Percentiles rank a stretch among this genome's conserved stretches.
These are phyloP conservation scores for Uloborus diversus DNA, from an alignment of 1,140 invertebrate genomes.

Conservation along the genomic window DNA sequence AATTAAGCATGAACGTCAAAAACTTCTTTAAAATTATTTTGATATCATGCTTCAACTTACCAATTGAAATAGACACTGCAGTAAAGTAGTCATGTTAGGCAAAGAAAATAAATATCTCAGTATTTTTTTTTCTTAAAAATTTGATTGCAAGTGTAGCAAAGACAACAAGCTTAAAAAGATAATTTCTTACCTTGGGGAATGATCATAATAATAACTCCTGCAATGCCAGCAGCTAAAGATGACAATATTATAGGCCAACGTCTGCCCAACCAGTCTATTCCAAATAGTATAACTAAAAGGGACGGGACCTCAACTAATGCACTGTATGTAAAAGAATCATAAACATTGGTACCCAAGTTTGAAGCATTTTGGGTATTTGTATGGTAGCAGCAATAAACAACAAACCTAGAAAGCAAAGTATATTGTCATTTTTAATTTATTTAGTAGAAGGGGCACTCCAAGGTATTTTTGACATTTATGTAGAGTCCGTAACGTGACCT, in stretches of 20 bases:
- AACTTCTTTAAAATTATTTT: no score
- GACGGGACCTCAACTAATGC: constrained; percentile 59
- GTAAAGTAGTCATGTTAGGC: constrained; percentile 10
- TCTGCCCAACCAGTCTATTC: constrained; percentile 61
- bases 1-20: no score
- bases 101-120: constrained; percentile 29
- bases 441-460: no score
- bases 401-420: constrained; percentile 41
- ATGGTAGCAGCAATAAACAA: constrained; percentile 55
- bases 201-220: constrained; percentile 61
- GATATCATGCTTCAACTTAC: no score
- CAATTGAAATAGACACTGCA: constrained; percentile 19
- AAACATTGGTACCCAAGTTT: constrained; percentile 56
- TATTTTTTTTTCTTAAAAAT: neutral
- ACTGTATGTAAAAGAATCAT: constrained; percentile 54
- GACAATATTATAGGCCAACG: constrained; percentile 62
- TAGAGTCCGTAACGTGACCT: no score
- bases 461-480: no score
- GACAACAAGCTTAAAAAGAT: neutral
- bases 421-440: neutral
- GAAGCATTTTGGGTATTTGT: constrained; percentile 57
- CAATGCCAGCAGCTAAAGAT: constrained; percentile 62
- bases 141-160: neutral
- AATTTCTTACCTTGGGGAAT: constrained; percentile 56
- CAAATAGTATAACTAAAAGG: constrained; percentile 57